Percentiles rank a stretch among this genome's conserved stretches.
Evolutionary conservation across 1,140 invertebrate species (phyloP).

Genomic region (Micrasema longulum): DNA sequence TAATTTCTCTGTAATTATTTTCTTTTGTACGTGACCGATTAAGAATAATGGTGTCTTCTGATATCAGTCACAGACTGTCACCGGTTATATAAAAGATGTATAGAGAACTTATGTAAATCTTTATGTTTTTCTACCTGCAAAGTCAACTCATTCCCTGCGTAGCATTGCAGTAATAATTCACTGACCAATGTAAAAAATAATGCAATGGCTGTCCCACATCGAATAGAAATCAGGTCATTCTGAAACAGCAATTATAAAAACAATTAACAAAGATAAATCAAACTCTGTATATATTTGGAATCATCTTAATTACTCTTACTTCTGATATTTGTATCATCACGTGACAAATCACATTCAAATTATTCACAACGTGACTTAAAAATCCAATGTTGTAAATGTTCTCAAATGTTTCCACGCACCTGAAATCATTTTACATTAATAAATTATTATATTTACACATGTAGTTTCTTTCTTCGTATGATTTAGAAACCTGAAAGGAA

Average conservation of each 20-base stretch:
- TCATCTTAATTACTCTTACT: too few species aligned
- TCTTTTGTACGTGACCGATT: too few species aligned
- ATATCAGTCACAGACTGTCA: too few species aligned
- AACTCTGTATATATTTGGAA: too few species aligned
- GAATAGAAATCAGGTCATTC: slow-evolving; percentile 50
- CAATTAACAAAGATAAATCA: background rate
- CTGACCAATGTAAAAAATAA: slow-evolving; percentile 50
- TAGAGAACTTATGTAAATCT: background rate
- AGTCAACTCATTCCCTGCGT: slow-evolving; percentile 49
- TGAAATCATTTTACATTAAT: slow-evolving; percentile 17
- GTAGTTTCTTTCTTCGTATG: background rate
- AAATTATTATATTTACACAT: background rate
- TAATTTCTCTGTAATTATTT: too few species aligned
- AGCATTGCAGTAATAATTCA: slow-evolving; percentile 48
- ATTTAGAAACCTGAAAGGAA: too few species aligned
- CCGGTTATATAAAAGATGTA: too few species aligned
- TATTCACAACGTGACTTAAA: slow-evolving; percentile 48
- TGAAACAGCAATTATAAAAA: slow-evolving; percentile 21
- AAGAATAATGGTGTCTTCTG: too few species aligned
- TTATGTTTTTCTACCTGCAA: slow-evolving; percentile 41
- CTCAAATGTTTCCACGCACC: slow-evolving; percentile 48
- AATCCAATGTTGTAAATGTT: slow-evolving; percentile 48
- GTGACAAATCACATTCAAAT: slow-evolving; percentile 50
- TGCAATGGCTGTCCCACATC: slow-evolving; percentile 45
- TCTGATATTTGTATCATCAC: slow-evolving; percentile 51